Evolutionary conservation across 2,797 vertebrate species (phyloP).

Genomic region (Eleutherodactylus coqui): DNA sequence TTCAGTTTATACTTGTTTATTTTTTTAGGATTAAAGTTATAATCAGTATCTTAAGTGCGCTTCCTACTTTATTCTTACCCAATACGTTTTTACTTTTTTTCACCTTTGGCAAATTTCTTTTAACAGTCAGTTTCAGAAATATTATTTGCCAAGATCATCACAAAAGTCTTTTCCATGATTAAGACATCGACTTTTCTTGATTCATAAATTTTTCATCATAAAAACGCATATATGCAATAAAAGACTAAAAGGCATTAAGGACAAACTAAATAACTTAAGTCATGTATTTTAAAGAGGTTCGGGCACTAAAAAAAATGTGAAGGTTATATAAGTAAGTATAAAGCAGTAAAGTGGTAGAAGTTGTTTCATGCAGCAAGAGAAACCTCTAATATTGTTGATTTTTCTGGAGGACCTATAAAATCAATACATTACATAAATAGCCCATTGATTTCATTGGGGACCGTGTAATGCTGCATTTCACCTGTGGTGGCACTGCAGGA

Average conservation of each 20-base stretch:
- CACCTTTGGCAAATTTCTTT: not conserved
- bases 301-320: constrained; percentile 19
- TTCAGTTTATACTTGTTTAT: not conserved
- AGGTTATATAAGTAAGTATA: constrained; percentile 21
- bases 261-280: constrained; percentile 35
- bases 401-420: no score
- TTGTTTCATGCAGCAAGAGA: not conserved
- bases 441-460: no score
- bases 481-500: not conserved
- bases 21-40: not conserved
- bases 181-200: constrained; percentile 43
- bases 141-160: constrained; percentile 54
- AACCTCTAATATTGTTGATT: not conserved
- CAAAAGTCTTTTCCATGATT: constrained; percentile 40
- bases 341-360: not conserved
- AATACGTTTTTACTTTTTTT: not conserved
- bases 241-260: constrained; percentile 28
- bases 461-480: not conserved
- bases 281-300: constrained; percentile 34
- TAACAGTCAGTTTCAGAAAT: constrained; percentile 14
- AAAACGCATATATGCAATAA: constrained; percentile 48
- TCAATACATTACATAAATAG: no score
- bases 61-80: constrained; percentile 1
- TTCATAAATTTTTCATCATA: constrained; percentile 54
- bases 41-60: not conserved